Conservation (phyloP, 2,888 invertebrate genomes). For the Troides helena region DNA sequence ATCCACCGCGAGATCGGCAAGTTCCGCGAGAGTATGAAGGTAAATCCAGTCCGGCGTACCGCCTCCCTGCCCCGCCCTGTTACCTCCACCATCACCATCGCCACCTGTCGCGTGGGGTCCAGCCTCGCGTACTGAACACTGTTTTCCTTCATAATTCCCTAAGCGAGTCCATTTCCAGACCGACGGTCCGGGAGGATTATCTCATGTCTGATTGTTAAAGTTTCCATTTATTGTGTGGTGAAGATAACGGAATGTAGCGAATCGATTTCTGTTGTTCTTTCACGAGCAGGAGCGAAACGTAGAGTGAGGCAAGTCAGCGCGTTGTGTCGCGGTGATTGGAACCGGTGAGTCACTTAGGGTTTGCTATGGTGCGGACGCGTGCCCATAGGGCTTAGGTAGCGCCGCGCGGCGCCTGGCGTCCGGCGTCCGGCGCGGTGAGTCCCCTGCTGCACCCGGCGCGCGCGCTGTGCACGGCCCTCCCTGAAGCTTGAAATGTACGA, state of each 20-base stretch:
- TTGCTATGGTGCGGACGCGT: slow-evolving; percentile 33
- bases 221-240: slow-evolving; percentile 2
- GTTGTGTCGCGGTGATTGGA: slow-evolving; percentile 37
- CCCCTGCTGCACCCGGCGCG: slow-evolving; percentile 18
- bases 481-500: not conserved
- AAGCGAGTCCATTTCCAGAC: not conserved
- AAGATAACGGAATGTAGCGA: slow-evolving; percentile 12
- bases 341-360: slow-evolving; percentile 26
- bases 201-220: not conserved
- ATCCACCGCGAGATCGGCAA: slow-evolving; percentile 98
- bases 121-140: too few relatives aligned
- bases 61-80: too few relatives aligned
- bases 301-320: slow-evolving; percentile 18
- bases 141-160: too few relatives aligned
- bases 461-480: not conserved
- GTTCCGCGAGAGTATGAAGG: slow-evolving; percentile 98
- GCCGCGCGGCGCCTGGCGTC: slow-evolving; percentile 21
- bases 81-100: too few relatives aligned
- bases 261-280: slow-evolving; percentile 26
- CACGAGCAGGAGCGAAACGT: slow-evolving; percentile 27
- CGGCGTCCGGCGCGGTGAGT: slow-evolving; percentile 12
- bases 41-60: slow-evolving; percentile 58
- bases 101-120: too few relatives aligned
- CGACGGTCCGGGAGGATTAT: not conserved
- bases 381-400: slow-evolving; percentile 28